phyloP scores from a whole-genome alignment of 2,113 vertebrate species.

The Sylvilagus bachmani region DNA sequence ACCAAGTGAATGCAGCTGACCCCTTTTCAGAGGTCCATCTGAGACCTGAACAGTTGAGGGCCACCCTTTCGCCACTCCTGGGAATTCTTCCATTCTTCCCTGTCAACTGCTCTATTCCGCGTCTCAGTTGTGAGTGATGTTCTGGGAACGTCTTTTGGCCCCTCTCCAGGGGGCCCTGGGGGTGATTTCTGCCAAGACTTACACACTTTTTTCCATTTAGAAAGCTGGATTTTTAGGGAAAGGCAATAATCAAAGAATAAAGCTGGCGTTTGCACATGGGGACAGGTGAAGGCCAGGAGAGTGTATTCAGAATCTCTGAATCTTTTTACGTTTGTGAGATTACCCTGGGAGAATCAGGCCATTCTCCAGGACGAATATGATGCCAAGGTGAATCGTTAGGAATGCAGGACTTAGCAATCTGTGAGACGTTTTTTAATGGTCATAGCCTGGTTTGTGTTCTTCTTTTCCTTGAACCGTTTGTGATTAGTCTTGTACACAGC shows the following conservation, averaged over 20 bases:
- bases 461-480: background rate
- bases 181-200: background rate
- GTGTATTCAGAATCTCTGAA: background rate
- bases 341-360: background rate
- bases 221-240: constrained; percentile 23
- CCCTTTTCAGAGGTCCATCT: background rate
- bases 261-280: background rate
- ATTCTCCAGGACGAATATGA: background rate
- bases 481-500: background rate
- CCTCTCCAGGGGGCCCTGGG: background rate
- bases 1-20: constrained; percentile 10
- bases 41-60: background rate
- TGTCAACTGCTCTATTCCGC: background rate
- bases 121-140: background rate
- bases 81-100: background rate
- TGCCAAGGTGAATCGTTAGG: background rate
- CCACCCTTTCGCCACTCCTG: background rate
- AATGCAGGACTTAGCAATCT: background rate
- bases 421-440: background rate
- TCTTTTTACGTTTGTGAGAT: background rate
- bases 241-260: background rate
- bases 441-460: background rate
- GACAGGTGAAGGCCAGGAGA: background rate
- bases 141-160: background rate
- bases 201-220: background rate